Percentiles rank a stretch among this genome's conserved stretches.
phyloP scores from a whole-genome alignment of 2,888 invertebrate genomes.

The Ptilodon capucinus region DNA sequence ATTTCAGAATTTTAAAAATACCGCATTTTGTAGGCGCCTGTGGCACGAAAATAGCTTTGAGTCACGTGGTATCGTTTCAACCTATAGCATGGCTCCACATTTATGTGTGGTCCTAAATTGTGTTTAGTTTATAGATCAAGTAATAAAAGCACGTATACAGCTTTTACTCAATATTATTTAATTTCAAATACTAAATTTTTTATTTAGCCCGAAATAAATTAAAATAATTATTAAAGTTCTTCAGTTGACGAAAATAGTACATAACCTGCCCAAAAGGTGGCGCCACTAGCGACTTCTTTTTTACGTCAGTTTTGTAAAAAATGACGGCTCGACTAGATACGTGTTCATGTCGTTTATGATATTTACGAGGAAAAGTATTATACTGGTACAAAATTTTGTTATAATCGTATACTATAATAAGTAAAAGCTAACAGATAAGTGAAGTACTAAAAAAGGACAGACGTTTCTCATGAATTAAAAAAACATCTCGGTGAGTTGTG shows the following conservation, averaged over 20 bases:
- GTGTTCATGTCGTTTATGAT: constrained; percentile 82
- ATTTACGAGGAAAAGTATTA: constrained; percentile 80
- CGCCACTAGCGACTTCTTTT: constrained; percentile 52
- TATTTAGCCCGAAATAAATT: background rate
- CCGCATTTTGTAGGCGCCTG: constrained; percentile 81
- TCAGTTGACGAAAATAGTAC: constrained; percentile 47
- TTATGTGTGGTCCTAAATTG: constrained; percentile 57
- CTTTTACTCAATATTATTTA: constrained; percentile 3
- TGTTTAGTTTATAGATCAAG: constrained; percentile 21
- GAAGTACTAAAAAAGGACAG: constrained; percentile 52
- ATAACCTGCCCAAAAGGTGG: constrained; percentile 54
- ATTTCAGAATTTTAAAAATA: constrained; percentile 79
- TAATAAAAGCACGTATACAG: constrained; percentile 3
- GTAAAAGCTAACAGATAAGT: constrained; percentile 59
- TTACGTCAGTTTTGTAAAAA: constrained; percentile 79
- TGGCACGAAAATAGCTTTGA: constrained; percentile 73
- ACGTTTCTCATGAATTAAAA: constrained; percentile 74
- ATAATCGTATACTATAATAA: constrained; percentile 49
- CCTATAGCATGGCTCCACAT: constrained; percentile 81
- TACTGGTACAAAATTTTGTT: constrained; percentile 62
- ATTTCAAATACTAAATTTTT: constrained; percentile 3
- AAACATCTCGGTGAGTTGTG: constrained; percentile 72
- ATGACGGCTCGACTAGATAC: constrained; percentile 81
- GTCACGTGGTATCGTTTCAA: constrained; percentile 77
- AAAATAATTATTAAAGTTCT: constrained; percentile 22